Percentiles rank a stretch among this genome's conserved stretches.
phyloP scores from a whole-genome alignment of 2,797 vertebrate genomes.

The Enteromius fasciolatus region DNA sequence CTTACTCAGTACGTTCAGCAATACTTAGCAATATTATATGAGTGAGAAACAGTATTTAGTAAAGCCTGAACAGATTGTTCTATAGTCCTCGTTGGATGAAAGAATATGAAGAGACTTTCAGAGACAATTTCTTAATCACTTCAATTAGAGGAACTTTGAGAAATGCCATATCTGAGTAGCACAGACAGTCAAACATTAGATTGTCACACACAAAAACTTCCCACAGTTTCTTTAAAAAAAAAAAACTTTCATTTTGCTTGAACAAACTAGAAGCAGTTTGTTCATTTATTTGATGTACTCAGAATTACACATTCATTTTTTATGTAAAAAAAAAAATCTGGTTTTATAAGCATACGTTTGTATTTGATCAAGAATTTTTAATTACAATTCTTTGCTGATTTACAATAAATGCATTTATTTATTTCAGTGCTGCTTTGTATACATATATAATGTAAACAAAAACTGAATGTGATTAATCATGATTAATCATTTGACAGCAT shows the following conservation, averaged over 20 bases:
- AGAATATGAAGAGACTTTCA: constrained; percentile 26
- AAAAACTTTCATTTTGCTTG: too few relatives aligned
- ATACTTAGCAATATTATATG: not conserved
- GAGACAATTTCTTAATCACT: constrained; percentile 13
- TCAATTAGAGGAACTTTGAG: constrained; percentile 17
- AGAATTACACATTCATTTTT: not conserved
- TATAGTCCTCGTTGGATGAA: constrained; percentile 3
- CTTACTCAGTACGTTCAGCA: not conserved
- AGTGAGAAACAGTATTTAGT: constrained; percentile 20
- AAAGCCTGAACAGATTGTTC: constrained; percentile 34
- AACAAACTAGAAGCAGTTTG: not conserved
- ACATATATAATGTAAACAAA: too few relatives aligned
- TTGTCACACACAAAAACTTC: not conserved
- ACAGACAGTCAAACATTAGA: constrained; percentile 12
- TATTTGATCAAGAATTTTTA: not conserved
- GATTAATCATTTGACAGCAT: too few relatives aligned
- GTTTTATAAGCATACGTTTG: not conserved
- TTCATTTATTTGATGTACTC: not conserved
- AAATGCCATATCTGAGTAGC: constrained; percentile 23
- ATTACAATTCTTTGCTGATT: not conserved
- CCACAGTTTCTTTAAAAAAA: not conserved
- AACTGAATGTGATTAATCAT: too few relatives aligned
- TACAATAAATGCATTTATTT: not conserved
- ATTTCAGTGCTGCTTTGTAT: too few relatives aligned
- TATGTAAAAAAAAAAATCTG: too few relatives aligned